phyloP scores from a whole-genome alignment of 2,113 vertebrate species.

The Pedionomus torquatus region DNA sequence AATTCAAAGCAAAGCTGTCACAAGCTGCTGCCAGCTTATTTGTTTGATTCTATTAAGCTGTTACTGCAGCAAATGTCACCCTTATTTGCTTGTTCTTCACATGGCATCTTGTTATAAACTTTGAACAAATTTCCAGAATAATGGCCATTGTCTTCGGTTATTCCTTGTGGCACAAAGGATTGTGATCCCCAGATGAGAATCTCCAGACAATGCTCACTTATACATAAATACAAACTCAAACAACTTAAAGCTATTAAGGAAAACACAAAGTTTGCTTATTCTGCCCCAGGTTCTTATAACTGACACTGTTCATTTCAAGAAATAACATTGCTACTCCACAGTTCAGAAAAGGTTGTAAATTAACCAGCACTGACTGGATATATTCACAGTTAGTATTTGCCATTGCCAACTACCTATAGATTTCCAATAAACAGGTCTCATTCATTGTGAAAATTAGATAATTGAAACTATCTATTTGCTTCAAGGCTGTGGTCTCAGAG shows the following conservation, averaged over 20 bases:
- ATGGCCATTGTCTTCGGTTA: not conserved
- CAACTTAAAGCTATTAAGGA: not conserved
- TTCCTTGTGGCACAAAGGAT: not conserved
- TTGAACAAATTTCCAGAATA: not conserved
- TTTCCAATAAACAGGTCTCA: slow-evolving; percentile 75
- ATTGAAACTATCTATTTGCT: slow-evolving; percentile 73
- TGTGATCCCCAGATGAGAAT: not conserved
- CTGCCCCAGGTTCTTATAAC: not conserved
- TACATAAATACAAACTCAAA: not conserved
- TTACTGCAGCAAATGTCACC: not conserved
- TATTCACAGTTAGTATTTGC: slow-evolving; percentile 45
- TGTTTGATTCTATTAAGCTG: not conserved
- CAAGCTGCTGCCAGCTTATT: not conserved
- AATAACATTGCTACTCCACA: slow-evolving; percentile 10
- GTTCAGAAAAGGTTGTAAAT: slow-evolving; percentile 58
- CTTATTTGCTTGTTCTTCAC: not conserved
- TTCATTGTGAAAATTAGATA: slow-evolving; percentile 75
- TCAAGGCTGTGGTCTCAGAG: slow-evolving; percentile 58
- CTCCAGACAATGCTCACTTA: not conserved
- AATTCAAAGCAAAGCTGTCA: not conserved
- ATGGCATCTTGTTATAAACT: not conserved
- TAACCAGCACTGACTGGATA: slow-evolving; percentile 13
- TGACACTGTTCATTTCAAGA: slow-evolving; percentile 28
- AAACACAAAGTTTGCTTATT: not conserved
- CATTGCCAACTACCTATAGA: slow-evolving; percentile 68